Evolutionary conservation across 2,113 vertebrate species (phyloP), one percentile per base, ranked within the genome.

Genomic region (Tyrannus savana): DNA sequence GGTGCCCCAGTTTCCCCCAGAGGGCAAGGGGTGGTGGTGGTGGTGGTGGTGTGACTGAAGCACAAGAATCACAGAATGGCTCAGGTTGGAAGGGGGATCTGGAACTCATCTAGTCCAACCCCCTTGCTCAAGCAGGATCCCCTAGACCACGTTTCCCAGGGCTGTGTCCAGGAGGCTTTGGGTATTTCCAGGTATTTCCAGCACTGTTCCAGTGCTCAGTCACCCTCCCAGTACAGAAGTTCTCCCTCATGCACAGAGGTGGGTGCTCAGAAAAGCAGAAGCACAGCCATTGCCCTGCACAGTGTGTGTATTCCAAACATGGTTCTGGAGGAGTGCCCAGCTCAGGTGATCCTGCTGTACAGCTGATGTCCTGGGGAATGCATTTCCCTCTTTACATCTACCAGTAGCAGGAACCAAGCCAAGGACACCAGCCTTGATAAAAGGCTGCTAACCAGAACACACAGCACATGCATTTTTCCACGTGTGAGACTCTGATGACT

Each of bases 21-120:
- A 11, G 5, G 0, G 0, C 42, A 41, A 52, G 58, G 47, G 5
- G 0, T 12, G 3, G 1, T 18, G 30, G 0, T 2, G 21, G 0
- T 3, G 19, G 0, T 2, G 21, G 0, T 3, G 19, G 63, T 31
- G 10, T 5, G 21, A 28, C 28, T 12, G 47, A 11, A 24, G 28
- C 50, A 4, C 11, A 9, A 9, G 19, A 58, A 8, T 12, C 49
- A 63, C 37, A 56, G 72, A 28, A 42, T 33, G 42, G 41, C 16
- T 55, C 56, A 10, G 11, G 6, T 3, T 47, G 49, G 39, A 63
- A 63, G 5, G 42, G 4, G 56, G 12, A 22, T 5, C 25, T 37
- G 79, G 63, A 56, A 42, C 14, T 37, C 72, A 16, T 13, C 47
- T 4, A 23, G 12, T 27, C 63, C 72, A 63, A 19, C 31, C 27